phyloP scores from a whole-genome alignment of 2,797 vertebrate genomes.

The Synanceia verrucosa region DNA sequence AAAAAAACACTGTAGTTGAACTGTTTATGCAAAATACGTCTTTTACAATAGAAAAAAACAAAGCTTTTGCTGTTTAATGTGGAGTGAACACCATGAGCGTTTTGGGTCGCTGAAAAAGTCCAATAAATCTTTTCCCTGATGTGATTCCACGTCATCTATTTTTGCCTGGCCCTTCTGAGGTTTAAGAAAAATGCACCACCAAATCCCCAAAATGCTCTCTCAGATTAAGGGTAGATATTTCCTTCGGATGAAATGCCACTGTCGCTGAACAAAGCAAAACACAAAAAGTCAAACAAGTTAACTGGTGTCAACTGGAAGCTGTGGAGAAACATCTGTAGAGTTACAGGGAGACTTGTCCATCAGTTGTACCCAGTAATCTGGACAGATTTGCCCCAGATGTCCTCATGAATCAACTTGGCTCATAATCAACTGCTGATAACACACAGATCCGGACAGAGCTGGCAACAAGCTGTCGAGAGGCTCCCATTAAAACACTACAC shows the following conservation, averaged over 20 bases:
- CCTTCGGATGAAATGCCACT: conserved; percentile 9
- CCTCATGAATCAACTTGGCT: conserved; percentile 62
- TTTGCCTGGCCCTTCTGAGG: conserved; percentile 14
- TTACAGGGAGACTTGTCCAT: conserved; percentile 20
- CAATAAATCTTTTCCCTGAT: background rate
- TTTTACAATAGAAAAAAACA: background rate
- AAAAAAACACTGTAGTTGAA: background rate
- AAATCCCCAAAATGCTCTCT: conserved; percentile 36
- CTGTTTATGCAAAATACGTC: background rate
- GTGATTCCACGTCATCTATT: conserved; percentile 24
- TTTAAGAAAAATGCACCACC: conserved; percentile 18
- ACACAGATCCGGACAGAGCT: conserved; percentile 53
- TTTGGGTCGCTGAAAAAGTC: background rate
- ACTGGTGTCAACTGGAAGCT: conserved; percentile 19
- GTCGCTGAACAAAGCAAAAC: conserved; percentile 17
- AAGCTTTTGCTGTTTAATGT: background rate
- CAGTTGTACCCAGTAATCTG: conserved; percentile 14
- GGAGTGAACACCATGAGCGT: background rate
- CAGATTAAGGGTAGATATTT: conserved; percentile 10
- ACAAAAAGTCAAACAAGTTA: conserved; percentile 43
- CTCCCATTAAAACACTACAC: conserved; percentile 46
- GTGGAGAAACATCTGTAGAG: conserved; percentile 2
- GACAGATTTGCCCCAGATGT: conserved; percentile 60
- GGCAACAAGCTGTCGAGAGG: conserved; percentile 37
- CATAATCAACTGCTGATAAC: conserved; percentile 59